Base-by-base conservation (phyloP, 1,140 invertebrate genomes). In the Drosophila pachea region DNA sequence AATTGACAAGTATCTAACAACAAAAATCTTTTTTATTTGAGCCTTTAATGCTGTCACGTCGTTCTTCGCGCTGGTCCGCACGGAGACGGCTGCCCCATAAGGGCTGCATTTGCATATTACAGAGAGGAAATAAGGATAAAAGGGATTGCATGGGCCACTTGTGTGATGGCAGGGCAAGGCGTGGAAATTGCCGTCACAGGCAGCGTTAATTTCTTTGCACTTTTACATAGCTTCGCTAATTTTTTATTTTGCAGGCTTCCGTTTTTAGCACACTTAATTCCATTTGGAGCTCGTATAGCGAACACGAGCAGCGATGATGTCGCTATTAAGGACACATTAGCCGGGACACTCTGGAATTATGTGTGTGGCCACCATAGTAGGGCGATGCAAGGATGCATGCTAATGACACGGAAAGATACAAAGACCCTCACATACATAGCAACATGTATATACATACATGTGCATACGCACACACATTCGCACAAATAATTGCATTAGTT, bases 281-380 rank as follows among this genome's bases (percentile, higher is more conserved):
- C 77, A 73, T 81, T 79, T 81, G 69, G n/a, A 54, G 55, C 59
- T 63, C 66, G 31, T 42, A 54, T 61, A 38, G 72, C 63, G 61
- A 29, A 74, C 16, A 36, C 68, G 61, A 48, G 59, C 52, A 48
- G 29, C 76, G 73, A 76, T 84, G 79, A 84, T 83, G 78, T 75
- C 76, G 78, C 79, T 83, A 83, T 83, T 83, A 83, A 83, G 78
- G 79, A 84, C 78, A 83, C 78, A 83, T 83, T 83, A 83, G 78
- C 69, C 67, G 73, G 79, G 58, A 75, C 72, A 81, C 69, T 81
- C 69, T 78, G 50, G 76, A 84, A 84, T 83, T 83, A 84, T 83
- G 76, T 83, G 49, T 58, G 49, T 29, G 56, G 53, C 49, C 45
- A 45, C 9, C 36, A 47, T n/a, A 36, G 38, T 60, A 67, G 60